Conservation (phyloP, 2,888 invertebrate genomes). For the Lottia scabra region DNA sequence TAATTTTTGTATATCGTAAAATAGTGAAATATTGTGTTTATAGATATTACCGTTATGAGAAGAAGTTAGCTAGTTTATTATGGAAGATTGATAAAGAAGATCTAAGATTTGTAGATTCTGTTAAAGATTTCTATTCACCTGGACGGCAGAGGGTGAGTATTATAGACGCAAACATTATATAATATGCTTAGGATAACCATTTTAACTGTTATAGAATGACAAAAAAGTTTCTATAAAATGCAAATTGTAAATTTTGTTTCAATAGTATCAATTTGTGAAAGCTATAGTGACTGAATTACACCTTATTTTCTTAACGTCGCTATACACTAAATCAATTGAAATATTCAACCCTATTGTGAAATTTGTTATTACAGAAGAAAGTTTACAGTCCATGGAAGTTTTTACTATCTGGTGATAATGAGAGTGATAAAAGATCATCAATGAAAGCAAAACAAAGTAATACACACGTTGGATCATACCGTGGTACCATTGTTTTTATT, state of each 20-base stretch:
- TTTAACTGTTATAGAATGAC: too few species aligned
- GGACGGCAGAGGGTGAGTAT: conserved; percentile 27
- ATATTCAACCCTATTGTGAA: too few species aligned
- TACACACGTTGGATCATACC: conserved; percentile 57
- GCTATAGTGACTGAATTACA: too few species aligned
- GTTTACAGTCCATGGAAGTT: conserved; percentile 40
- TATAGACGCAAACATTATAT: background rate
- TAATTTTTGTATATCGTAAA: too few species aligned
- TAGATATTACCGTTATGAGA: conserved; percentile 96
- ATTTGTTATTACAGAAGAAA: conserved; percentile 29
- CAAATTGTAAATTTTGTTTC: too few species aligned
- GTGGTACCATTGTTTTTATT: conserved; percentile 78
- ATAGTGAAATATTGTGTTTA: conserved; percentile 16
- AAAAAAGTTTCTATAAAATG: too few species aligned
- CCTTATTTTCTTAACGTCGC: too few species aligned
- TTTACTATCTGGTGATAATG: conserved; percentile 35
- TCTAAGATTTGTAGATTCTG: conserved; percentile 68
- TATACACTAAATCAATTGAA: too few species aligned
- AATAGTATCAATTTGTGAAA: too few species aligned
- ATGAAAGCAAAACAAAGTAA: conserved; percentile 25
- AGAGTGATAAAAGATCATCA: conserved; percentile 22
- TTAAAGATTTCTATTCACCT: conserved; percentile 37
- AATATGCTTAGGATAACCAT: too few species aligned
- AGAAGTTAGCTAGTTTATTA: conserved; percentile 94
- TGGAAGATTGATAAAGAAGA: conserved; percentile 96